Evolutionary conservation across 2,888 invertebrate species (phyloP).

Genomic region (Platycheirus rosarum): DNA sequence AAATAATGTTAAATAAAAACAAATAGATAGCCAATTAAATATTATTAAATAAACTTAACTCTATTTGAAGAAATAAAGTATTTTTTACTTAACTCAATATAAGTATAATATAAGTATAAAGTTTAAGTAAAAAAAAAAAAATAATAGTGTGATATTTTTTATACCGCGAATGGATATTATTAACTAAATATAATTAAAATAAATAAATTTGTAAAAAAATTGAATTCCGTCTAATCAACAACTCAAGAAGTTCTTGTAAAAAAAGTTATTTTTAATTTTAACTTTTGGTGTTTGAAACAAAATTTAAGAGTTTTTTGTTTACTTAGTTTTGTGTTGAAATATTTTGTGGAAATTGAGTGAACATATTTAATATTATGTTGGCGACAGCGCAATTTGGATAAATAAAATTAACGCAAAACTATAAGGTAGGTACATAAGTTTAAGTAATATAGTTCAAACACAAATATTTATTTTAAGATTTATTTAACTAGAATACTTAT

Average conservation of each 20-base stretch:
- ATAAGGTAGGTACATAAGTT: conserved; percentile 1
- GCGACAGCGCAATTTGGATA: conserved; percentile 20
- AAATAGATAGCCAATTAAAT: conserved; percentile 53
- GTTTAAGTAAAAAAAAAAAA: conserved; percentile 17
- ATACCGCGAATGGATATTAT: conserved; percentile 71
- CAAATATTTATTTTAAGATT: no score
- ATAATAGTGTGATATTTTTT: conserved; percentile 72
- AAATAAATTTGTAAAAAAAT: conserved; percentile 35
- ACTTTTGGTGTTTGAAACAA: no score
- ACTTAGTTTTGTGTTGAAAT: no score
- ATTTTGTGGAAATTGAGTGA: no score
- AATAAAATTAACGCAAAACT: background rate
- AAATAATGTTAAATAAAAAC: conserved; percentile 12
- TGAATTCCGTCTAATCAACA: conserved; percentile 54
- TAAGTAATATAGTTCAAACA: no score
- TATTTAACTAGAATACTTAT: no score
- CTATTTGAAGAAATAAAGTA: conserved; percentile 25
- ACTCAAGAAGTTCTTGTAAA: conserved; percentile 7
- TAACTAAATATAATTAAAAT: conserved; percentile 33
- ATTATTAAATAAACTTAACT: conserved; percentile 34
- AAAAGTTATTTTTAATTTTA: conserved; percentile 5
- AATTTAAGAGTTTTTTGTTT: no score
- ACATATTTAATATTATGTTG: no score
- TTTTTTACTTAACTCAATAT: conserved; percentile 37
- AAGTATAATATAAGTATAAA: background rate